These are phyloP conservation scores for Lottia scabra DNA, from an alignment of 2,888 invertebrate species.

Conservation along the genomic window DNA sequence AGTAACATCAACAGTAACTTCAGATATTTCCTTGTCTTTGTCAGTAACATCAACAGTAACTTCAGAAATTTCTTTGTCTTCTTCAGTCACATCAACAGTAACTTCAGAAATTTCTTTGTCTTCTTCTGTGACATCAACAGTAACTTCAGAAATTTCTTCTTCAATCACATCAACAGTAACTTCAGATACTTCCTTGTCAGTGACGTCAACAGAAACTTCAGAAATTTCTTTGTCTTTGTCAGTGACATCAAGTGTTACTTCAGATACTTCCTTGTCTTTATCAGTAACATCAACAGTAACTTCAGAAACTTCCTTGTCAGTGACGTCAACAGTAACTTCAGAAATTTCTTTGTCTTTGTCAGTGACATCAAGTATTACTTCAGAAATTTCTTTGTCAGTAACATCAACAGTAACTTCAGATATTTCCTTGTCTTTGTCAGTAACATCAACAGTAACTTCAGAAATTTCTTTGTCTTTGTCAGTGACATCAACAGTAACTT, in stretches of 20 bases:
- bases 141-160: conserved; percentile 17
- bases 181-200: not conserved
- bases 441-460: conserved; percentile 14
- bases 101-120: conserved; percentile 19
- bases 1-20: conserved; percentile 9
- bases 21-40: not conserved
- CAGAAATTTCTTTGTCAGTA: conserved; percentile 7
- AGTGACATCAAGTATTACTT: not conserved
- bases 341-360: conserved; percentile 1
- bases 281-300: not conserved
- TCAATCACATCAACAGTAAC: not conserved
- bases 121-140: conserved; percentile 6
- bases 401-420: conserved; percentile 16
- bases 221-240: conserved; percentile 18
- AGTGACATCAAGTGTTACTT: not conserved
- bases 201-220: conserved; percentile 14
- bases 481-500: too few relatives aligned
- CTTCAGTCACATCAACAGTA: conserved; percentile 6
- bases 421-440: conserved; percentile 11
- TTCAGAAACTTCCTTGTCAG: not conserved
- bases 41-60: conserved; percentile 12
- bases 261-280: conserved; percentile 3
- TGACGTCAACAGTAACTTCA: not conserved
- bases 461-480: conserved; percentile 8
- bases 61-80: conserved; percentile 11